Evolutionary conservation across 2,797 vertebrate genomes (phyloP).

Genomic region (Melanotaenia parkinsoni): DNA sequence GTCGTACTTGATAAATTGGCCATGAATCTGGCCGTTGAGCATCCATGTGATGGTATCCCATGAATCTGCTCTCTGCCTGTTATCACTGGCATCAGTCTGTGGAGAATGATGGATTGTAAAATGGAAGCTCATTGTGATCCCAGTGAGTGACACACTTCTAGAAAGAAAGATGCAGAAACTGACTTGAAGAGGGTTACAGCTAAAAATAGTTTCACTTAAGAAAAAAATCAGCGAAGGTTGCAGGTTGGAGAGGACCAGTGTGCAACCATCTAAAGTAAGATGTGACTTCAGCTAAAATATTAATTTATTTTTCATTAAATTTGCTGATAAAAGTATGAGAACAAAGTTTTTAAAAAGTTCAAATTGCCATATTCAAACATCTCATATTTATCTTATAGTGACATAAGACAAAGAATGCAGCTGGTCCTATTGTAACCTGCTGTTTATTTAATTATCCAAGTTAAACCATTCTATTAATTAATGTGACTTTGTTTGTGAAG

Average conservation of each 20-base stretch:
- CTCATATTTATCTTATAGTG: background rate
- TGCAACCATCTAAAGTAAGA: background rate
- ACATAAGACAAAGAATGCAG: background rate
- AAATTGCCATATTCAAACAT: background rate
- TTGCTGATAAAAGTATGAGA: too few relatives aligned
- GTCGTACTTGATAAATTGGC: constrained; percentile 18
- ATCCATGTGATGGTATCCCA: constrained; percentile 7
- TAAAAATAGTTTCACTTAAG: constrained; percentile 52
- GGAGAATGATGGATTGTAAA: constrained; percentile 17
- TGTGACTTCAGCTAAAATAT: background rate
- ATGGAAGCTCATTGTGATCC: constrained; percentile 22
- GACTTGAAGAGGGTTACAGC: constrained; percentile 35
- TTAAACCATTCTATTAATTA: background rate
- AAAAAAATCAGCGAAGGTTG: constrained; percentile 10
- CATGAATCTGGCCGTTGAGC: constrained; percentile 6
- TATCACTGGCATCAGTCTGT: constrained; percentile 22
- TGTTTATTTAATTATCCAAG: too few relatives aligned
- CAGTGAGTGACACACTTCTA: constrained; percentile 52
- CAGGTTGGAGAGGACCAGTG: background rate
- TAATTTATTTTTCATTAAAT: background rate
- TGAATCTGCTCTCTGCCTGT: constrained; percentile 8
- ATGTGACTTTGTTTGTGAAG: background rate
- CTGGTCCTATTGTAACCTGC: background rate
- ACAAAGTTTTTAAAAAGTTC: background rate
- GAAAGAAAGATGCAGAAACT: constrained; percentile 31